Evolutionary conservation across 1,140 invertebrate genomes (phyloP).

Genomic region (Drosophila repleta): DNA sequence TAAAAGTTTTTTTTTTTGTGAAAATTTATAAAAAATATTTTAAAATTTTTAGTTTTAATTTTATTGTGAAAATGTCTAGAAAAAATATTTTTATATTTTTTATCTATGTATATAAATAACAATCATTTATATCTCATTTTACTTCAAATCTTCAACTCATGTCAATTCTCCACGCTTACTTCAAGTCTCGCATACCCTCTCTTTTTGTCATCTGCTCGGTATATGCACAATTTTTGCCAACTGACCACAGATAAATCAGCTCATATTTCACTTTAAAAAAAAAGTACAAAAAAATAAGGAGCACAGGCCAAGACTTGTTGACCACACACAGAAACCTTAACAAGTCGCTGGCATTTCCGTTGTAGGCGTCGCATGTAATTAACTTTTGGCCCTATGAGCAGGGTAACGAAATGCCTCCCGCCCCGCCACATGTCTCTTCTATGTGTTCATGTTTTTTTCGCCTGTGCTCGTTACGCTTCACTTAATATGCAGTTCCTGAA

Average conservation of each 20-base stretch:
- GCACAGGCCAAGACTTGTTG: conserved; percentile 30
- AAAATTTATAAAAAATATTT: too few species aligned
- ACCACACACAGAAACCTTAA: conserved; percentile 60
- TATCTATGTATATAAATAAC: too few species aligned
- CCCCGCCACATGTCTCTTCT: neutral
- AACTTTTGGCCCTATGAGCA: conserved; percentile 61
- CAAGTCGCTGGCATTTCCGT: conserved; percentile 49
- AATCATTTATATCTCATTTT: too few species aligned
- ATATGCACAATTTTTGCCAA: conserved; percentile 22
- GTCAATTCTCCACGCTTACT: too few species aligned
- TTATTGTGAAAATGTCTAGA: too few species aligned
- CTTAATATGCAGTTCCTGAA: conserved; percentile 76
- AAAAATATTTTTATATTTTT: too few species aligned
- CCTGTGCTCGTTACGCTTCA: conserved; percentile 66
- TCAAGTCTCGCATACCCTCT: neutral
- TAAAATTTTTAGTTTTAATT: too few species aligned
- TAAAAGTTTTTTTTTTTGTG: too few species aligned
- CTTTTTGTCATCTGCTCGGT: neutral
- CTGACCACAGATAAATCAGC: conserved; percentile 47
- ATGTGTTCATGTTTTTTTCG: conserved; percentile 47
- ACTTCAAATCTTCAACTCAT: too few species aligned
- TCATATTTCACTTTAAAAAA: conserved; percentile 63
- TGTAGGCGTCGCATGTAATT: conserved; percentile 76
- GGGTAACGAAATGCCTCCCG: neutral
- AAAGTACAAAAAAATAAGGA: conserved; percentile 16